Evolutionary conservation across 1,140 invertebrate species (phyloP).

Genomic region (Brachionus asplanchnoidis): DNA sequence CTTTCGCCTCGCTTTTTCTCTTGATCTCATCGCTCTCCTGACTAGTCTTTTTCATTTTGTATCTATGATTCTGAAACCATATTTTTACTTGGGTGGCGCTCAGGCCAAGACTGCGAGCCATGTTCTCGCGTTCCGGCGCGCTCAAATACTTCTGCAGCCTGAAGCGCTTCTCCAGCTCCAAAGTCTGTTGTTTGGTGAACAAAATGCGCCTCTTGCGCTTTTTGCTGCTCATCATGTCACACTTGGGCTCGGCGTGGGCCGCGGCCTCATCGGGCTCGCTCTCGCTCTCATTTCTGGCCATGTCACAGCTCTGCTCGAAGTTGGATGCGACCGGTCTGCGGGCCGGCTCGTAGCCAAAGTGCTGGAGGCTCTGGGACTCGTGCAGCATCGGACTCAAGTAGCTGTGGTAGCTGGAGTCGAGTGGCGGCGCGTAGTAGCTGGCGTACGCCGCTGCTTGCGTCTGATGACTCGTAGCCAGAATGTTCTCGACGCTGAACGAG

Average conservation of each 20-base stretch:
- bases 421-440: not conserved
- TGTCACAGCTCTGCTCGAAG: not conserved
- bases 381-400: not conserved
- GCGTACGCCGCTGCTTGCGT: not conserved
- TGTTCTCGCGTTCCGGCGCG: conserved; percentile 87
- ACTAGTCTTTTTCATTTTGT: conserved; percentile 64
- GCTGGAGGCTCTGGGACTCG: not conserved
- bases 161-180: conserved; percentile 86
- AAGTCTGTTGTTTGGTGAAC: conserved; percentile 97
- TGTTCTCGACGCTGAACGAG: not conserved
- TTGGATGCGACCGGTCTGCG: no score
- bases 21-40: conserved; percentile 3
- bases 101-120: conserved; percentile 82
- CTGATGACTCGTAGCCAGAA: not conserved
- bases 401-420: not conserved
- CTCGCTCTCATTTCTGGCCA: not conserved
- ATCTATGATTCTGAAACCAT: conserved; percentile 79
- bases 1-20: not conserved
- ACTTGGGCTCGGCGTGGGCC: not conserved
- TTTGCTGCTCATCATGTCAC: not conserved
- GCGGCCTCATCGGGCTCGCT: not conserved
- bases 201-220: conserved; percentile 91
- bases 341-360: not conserved
- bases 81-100: conserved; percentile 97
- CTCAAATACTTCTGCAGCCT: conserved; percentile 92